These are phyloP conservation scores for Onychostoma macrolepis DNA, from an alignment of 2,113 vertebrate genomes.

Conservation along the genomic window DNA sequence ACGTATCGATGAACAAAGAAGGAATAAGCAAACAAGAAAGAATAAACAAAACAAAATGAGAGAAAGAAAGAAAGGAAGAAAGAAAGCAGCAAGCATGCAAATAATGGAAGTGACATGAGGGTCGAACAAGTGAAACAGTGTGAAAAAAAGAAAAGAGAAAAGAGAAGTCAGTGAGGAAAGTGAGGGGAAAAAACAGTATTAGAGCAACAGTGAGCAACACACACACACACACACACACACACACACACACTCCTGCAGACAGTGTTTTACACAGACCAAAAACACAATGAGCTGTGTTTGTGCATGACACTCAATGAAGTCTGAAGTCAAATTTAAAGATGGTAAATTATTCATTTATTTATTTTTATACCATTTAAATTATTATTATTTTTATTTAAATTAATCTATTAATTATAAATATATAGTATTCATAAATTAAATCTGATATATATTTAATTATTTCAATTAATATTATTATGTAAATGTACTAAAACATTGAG, in stretches of 20 bases:
- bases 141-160: neutral
- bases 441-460: neutral
- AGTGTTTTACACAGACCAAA: slow-evolving; percentile 53
- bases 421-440: too few species aligned
- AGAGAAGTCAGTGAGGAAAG: slow-evolving; percentile 61
- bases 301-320: neutral
- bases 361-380: neutral
- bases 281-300: slow-evolving; percentile 13
- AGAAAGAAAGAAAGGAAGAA: neutral
- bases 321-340: neutral
- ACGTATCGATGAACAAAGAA: slow-evolving; percentile 1
- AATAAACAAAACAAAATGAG: neutral
- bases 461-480: neutral
- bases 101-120: slow-evolving; percentile 49
- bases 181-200: slow-evolving; percentile 75
- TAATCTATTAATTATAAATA: neutral
- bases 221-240: slow-evolving; percentile 46
- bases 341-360: neutral
- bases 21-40: slow-evolving; percentile 65
- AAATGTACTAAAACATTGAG: neutral
- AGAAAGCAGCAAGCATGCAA: slow-evolving; percentile 39
- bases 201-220: slow-evolving; percentile 78
- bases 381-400: neutral
- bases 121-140: slow-evolving; percentile 43
- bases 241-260: slow-evolving; percentile 36